Base-by-base conservation (phyloP, 2,797 vertebrate species). In the Cirrhinus mrigala region DNA sequence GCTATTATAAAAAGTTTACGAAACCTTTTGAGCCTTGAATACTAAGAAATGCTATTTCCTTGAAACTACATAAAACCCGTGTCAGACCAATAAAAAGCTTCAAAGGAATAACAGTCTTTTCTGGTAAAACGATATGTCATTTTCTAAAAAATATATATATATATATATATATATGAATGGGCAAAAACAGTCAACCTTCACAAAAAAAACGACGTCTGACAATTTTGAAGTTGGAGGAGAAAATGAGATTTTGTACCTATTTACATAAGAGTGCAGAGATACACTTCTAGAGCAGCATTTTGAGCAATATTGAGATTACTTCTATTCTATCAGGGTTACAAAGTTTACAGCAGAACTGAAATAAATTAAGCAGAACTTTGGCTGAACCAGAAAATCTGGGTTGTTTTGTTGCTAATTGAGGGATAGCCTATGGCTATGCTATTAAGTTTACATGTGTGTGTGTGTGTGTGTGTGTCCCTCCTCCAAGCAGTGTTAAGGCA, bases 361-460 rank as follows among this genome's bases (percentile, higher is more conserved):
- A 73, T 20, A 69, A 48, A 40, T 9, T 24, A 60, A 46, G 16
- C 6, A 58, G 18, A 73, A 24, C 24, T 46, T 82, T 40, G 29
- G 73, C 48, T 76, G 33, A 24, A 52, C 29, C 46, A 83, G 46
- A 50, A 77, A 73, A 80, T 58, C n/a, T 22, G 16, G 73, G 20
- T 60, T 75, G 20, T n/a, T n/a, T 58, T 62, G 16, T 40, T 71
- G 27, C 40, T 44, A 48, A 40, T 24, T 70, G 56, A 64, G 56
- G n/a, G 27, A 80, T 60, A 58, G 29, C 46, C 46, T 64, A 52
- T 81, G 69, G 29, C 29, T 71, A 46, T 62, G 40, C 16, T 50
- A 46, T 54, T 85, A 20, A n/a, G 11, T 74, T 62, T 64, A 29
- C 58, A 29, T 56, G 40, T 27, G 40, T 80, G 64, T 68, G 69